Conservation (phyloP, 2,888 invertebrate species). For the Xanthorhoe spadicearia region DNA sequence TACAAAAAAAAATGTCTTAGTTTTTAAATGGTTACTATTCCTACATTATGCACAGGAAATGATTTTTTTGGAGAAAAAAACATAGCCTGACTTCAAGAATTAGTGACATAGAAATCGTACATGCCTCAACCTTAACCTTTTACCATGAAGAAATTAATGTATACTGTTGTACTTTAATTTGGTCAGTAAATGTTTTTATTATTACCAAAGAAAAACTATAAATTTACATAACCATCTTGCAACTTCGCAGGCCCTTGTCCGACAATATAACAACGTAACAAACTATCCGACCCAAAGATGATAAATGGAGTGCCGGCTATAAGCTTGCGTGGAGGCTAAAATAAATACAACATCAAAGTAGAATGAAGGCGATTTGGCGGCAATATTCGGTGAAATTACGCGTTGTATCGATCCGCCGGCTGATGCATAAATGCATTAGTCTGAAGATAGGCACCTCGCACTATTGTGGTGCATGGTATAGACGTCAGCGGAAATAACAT, state of each 20-base stretch:
- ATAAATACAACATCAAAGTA: constrained; percentile 55
- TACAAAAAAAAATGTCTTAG: too few species aligned
- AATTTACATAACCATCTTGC: neutral
- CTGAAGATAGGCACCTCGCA: constrained; percentile 81
- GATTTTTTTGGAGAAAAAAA: too few species aligned
- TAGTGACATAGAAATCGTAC: too few species aligned
- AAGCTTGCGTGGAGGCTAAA: constrained; percentile 40
- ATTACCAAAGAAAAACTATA: too few species aligned
- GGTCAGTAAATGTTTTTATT: too few species aligned
- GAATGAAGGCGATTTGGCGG: constrained; percentile 59
- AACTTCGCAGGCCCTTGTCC: neutral
- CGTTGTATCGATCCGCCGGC: constrained; percentile 74
- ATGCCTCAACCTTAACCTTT: too few species aligned
- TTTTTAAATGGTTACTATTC: too few species aligned
- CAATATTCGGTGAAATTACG: constrained; percentile 76
- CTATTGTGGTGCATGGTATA: constrained; percentile 48
- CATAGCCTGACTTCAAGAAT: too few species aligned
- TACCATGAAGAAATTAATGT: too few species aligned
- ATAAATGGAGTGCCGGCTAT: constrained; percentile 40
- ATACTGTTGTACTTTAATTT: too few species aligned
- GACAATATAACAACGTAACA: neutral
- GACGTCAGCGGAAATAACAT: constrained; percentile 45
- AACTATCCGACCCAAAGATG: constrained; percentile 25
- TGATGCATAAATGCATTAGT: constrained; percentile 84
- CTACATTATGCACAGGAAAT: too few species aligned